Conservation (phyloP, 2,113 vertebrate species). For the Bolborhynchus lineola region DNA sequence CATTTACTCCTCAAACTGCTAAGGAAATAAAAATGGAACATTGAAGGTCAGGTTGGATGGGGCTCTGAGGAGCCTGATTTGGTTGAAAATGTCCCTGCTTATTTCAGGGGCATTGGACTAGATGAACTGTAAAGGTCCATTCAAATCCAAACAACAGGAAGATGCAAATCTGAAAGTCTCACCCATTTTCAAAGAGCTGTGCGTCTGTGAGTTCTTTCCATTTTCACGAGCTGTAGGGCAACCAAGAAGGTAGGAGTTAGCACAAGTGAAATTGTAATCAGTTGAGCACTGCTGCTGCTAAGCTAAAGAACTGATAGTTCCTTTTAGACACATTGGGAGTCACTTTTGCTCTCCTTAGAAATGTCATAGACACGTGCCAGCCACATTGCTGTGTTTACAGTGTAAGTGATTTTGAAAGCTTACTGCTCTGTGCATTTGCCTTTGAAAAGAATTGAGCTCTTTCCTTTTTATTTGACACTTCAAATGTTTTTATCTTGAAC, state of each 20-base stretch:
- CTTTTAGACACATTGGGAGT: neutral
- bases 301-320: neutral
- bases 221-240: neutral
- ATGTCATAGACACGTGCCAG: neutral
- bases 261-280: neutral
- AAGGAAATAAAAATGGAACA: neutral
- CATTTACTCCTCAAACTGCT: neutral
- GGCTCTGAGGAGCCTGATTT: neutral
- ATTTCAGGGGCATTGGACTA: neutral
- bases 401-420: constrained; percentile 11
- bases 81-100: neutral
- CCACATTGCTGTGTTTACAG: neutral
- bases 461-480: neutral
- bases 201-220: neutral
- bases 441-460: constrained; percentile 18
- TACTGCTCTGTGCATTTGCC: neutral
- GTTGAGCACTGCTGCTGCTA: neutral
- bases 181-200: neutral
- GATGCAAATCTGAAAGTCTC: neutral
- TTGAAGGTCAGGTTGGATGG: rapidly evolving
- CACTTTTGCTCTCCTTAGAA: neutral
- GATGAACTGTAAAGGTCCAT: neutral
- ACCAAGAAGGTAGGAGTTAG: neutral
- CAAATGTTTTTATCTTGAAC: neutral
- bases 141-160: neutral